Evolutionary conservation across 2,888 invertebrate genomes (phyloP).

Genomic region (Lissocephala sabroskyi): DNA sequence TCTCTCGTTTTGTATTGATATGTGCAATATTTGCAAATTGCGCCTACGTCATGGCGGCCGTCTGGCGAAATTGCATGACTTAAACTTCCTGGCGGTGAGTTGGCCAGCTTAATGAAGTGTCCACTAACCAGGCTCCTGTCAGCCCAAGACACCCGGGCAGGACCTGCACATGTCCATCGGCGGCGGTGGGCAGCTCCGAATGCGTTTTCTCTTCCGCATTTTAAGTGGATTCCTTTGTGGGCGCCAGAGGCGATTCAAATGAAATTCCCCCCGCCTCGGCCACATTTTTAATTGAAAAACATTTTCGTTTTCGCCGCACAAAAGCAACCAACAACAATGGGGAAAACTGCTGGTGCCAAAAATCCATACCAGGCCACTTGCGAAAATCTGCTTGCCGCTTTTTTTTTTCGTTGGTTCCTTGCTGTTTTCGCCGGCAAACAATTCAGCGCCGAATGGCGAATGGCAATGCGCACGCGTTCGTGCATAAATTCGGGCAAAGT

Average conservation of each 20-base stretch:
- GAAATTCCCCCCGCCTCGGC: conserved; percentile 48
- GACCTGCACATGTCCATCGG: too few species aligned
- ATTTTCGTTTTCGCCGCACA: conserved; percentile 47
- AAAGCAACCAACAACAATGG: too few species aligned
- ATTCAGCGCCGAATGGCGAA: conserved; percentile 35
- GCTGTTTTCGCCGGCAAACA: conserved; percentile 35
- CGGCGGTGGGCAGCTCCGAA: too few species aligned
- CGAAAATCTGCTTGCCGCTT: background rate
- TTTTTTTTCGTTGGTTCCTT: background rate
- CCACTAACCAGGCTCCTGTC: too few species aligned
- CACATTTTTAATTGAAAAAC: conserved; percentile 58
- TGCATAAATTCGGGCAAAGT: conserved; percentile 64
- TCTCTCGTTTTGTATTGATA: conserved; percentile 9
- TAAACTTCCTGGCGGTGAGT: too few species aligned
- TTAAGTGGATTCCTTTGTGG: background rate
- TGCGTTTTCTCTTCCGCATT: too few species aligned
- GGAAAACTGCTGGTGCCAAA: background rate
- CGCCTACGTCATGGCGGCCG: conserved; percentile 8
- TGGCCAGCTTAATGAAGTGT: too few species aligned
- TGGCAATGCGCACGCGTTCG: conserved; percentile 52
- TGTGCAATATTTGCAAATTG: background rate
- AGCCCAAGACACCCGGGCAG: too few species aligned
- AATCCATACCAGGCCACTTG: background rate
- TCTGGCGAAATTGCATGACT: conserved; percentile 28
- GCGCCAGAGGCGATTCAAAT: conserved; percentile 41